Evolutionary conservation across 2,797 vertebrate genomes (phyloP).

Genomic region (Luscinia megarhynchos): DNA sequence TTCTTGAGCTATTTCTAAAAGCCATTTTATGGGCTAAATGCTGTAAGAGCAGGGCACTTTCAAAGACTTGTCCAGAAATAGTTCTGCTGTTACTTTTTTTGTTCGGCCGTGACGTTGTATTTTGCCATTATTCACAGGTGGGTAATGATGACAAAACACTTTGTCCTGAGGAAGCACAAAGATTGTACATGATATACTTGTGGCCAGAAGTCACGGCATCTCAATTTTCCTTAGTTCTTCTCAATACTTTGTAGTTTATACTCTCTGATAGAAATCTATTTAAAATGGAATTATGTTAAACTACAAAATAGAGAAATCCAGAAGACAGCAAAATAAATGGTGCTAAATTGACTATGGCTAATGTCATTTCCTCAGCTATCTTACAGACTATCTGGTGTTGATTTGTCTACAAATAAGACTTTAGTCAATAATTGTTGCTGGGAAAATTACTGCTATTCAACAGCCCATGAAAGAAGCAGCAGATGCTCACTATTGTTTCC

Average conservation of each 20-base stretch:
- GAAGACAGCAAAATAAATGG: neutral
- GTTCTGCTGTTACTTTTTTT: neutral
- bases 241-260: neutral
- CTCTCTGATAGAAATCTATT: neutral
- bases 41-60: neutral
- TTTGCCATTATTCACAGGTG: neutral
- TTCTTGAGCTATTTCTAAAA: constrained; percentile 15
- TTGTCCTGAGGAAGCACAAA: neutral
- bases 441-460: neutral
- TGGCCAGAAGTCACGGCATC: neutral
- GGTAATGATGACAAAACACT: neutral
- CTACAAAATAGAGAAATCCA: neutral
- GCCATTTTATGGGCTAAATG: neutral
- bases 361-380: neutral
- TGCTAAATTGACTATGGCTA: neutral
- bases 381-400: neutral
- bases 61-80: neutral
- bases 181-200: neutral
- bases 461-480: neutral
- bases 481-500: neutral
- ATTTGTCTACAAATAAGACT: neutral
- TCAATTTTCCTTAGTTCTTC: neutral
- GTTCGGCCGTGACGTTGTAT: neutral
- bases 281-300: neutral
- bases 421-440: neutral